Evolutionary conservation across 2,797 vertebrate species (phyloP), one percentile per base, ranked within the genome.

Genomic region (Apogon hyalosoma): DNA sequence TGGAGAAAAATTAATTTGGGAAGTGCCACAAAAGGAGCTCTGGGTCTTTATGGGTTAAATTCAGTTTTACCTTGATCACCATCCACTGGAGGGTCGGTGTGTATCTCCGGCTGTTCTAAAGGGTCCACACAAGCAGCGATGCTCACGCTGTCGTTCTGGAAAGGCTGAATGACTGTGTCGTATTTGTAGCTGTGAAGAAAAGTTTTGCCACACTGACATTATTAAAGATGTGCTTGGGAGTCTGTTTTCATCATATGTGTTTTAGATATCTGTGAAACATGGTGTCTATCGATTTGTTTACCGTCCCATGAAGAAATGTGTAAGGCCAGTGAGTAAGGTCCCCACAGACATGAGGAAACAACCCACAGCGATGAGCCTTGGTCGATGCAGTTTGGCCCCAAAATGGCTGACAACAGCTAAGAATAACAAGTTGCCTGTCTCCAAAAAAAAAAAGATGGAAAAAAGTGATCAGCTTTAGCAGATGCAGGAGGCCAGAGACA

Each of bases 251-350:
- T 24, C 0, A 0, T 18, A 9, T 12, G 1, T 10, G 10, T 36
- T 15, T 9, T 13, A 33, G 13, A 38, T 1, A 19, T 57, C 33
- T 46, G 2, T 1, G 6, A 18, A 65, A 43, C 11, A 0, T 1
- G 2, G 0, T 5, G 1, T 42, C 46, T 19, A 24, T 13, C 6
- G 7, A 1, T 43, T 19, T 0, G 14, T 59, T 45, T 88, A 95
- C 94, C 86, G 83, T 68, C 90, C 93, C 93, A 95, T 95, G 83
- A 94, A 92, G 85, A 95, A 94, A 69, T 95, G 93, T 1, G 93
- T 93, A 18, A 94, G 73, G n/a, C 92, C 93, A 0, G 88, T 94
- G 62, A 94, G 76, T 24, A 90, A 83, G 0, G 92, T 67, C 1
- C 93, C 94, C 0, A 89, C 46, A 1, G 91, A 88, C 94, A 94